Evolutionary conservation across 2,888 invertebrate genomes (phyloP), one percentile per base, ranked within the genome.

Genomic region (Aphodius sticticus): DNA sequence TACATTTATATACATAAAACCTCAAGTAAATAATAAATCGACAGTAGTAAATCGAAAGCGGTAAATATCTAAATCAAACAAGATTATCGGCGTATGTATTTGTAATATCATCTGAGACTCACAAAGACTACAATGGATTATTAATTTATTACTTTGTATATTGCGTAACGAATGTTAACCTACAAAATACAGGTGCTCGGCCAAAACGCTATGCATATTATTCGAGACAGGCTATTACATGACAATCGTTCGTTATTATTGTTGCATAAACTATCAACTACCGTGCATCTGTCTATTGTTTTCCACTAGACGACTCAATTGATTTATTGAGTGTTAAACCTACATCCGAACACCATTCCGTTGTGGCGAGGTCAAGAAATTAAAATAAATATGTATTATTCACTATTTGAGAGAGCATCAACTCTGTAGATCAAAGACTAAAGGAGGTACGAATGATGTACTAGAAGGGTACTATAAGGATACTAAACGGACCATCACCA

Each of bases 101-200:
- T 53, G 12, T 53, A 53, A 53, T 12, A 53, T 12, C 53, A 53
- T 53, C 26, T 3, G 26, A 26, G 26, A 26, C 26, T 3, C 7
- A 53, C 53, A 53, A 5, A 53, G 53, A 53, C 53, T 2, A 53
- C 53, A 53, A 53, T 53, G 53, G 53, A 53, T 12, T 53, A 53
- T 53, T 53, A 53, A 53, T 53, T 53, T 53, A 53, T 53, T 53
- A 12, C 12, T 7, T 53, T 53, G 53, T 26, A 26, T 26, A 26
- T 53, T 53, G 12, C 53, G 53, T 12, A 53, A 53, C 53, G 12
- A 53, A 53, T 53, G 53, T 53, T 53, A 53, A 53, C 53, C 53
- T 53, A 53, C 53, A 53, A 53, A 53, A 53, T 53, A 53, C 53
- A 53, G 53, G 53, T 53, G 53, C 53, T 53, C 53, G 53, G 53